phyloP scores from a whole-genome alignment of 2,797 vertebrate genomes.

The Ateles fusciceps region DNA sequence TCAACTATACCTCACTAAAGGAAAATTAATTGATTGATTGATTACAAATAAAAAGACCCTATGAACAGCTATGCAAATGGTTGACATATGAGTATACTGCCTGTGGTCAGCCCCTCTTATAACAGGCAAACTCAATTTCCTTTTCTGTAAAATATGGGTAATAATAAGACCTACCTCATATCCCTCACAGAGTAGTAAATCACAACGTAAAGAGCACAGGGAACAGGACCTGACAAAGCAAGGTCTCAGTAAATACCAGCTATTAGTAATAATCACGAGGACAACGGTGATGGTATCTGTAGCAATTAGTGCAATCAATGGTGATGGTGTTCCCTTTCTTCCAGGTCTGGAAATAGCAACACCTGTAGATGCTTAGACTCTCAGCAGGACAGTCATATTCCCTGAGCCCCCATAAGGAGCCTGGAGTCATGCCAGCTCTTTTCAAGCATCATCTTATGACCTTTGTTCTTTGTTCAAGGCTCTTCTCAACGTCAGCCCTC shows the following conservation, averaged over 20 bases:
- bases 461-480: background rate
- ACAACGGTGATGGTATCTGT: background rate
- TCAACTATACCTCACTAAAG: too few relatives aligned
- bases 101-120: background rate
- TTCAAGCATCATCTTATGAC: background rate
- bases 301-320: background rate
- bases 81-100: too few relatives aligned
- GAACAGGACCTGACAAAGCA: fast-evolving
- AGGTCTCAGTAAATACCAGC: background rate
- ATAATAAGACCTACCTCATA: background rate
- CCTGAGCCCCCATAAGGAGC: background rate
- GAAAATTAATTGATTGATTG: background rate
- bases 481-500: background rate
- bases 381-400: background rate
- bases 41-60: background rate
- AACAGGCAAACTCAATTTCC: background rate
- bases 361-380: too few relatives aligned
- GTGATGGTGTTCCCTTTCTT: too few relatives aligned
- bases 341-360: background rate
- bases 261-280: background rate
- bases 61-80: background rate
- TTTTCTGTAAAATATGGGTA: background rate
- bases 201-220: background rate
- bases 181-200: background rate
- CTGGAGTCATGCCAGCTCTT: background rate